phyloP scores from a whole-genome alignment of 1,140 invertebrate genomes.

The Pseudachorutes palmiensis region DNA sequence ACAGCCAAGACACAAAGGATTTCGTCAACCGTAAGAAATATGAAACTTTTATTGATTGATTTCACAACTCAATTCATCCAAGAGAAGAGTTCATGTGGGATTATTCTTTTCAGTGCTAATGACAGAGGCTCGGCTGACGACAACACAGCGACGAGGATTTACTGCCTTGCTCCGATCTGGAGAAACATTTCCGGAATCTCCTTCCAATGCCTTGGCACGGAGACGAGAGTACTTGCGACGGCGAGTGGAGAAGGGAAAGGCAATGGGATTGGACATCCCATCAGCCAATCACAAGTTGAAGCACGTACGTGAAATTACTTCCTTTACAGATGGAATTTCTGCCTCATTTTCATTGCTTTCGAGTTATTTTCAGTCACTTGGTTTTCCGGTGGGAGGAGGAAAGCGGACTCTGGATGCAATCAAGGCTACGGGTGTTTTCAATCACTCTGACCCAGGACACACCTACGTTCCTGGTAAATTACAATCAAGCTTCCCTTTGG shows the following conservation, averaged over 20 bases:
- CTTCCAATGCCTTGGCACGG: background rate
- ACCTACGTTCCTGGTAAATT: background rate
- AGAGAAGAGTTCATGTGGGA: no score
- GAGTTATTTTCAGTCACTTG: background rate
- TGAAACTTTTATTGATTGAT: background rate
- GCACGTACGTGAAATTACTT: background rate
- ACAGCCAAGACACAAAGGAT: constrained; percentile 7
- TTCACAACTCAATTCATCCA: background rate
- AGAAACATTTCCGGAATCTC: background rate
- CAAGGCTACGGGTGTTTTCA: background rate
- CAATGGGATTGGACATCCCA: background rate
- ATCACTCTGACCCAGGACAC: background rate
- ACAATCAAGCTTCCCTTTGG: background rate
- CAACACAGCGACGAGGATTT: background rate
- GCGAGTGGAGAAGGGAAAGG: background rate
- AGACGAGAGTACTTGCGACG: background rate
- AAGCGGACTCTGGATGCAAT: background rate
- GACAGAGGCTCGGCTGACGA: background rate
- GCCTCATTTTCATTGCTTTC: no score
- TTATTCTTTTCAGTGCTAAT: constrained; percentile 5
- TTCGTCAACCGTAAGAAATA: background rate
- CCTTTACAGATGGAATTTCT: background rate
- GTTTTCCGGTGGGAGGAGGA: background rate
- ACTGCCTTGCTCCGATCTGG: background rate
- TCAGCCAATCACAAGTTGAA: background rate